Evolutionary conservation across 1,140 invertebrate species (phyloP).

Genomic region (Galleria mellonella): DNA sequence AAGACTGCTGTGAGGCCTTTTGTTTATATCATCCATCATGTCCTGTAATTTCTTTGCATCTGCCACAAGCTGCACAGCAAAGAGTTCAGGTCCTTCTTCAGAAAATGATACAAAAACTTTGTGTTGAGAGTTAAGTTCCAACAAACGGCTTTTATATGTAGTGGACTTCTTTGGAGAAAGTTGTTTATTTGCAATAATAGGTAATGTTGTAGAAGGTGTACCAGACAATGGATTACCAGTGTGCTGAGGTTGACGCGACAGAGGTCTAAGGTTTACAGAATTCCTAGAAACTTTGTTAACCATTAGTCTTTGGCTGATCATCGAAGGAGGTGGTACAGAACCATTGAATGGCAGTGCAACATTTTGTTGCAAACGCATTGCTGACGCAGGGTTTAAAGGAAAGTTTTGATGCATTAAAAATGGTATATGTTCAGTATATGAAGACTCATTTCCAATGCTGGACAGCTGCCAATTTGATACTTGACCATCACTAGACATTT

Average conservation of each 20-base stretch:
- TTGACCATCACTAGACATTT: slow-evolving; percentile 36
- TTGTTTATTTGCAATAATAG: slow-evolving; percentile 25
- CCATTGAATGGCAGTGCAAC: slow-evolving; percentile 46
- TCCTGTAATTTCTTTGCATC: slow-evolving; percentile 74
- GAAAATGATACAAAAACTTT: slow-evolving; percentile 83
- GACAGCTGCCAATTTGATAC: slow-evolving; percentile 34
- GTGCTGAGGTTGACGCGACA: slow-evolving; percentile 49
- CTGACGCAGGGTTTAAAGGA: slow-evolving; percentile 55
- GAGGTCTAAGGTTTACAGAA: slow-evolving; percentile 45
- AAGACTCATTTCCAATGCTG: slow-evolving; percentile 29
- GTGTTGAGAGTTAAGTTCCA: slow-evolving; percentile 77
- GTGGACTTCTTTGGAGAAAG: slow-evolving; percentile 59
- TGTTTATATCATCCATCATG: slow-evolving; percentile 82
- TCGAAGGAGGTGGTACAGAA: slow-evolving; percentile 25
- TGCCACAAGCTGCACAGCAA: slow-evolving; percentile 81
- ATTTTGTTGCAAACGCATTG: slow-evolving; percentile 57
- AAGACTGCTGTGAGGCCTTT: slow-evolving; percentile 74
- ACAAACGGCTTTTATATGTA: slow-evolving; percentile 76
- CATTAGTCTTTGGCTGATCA: slow-evolving; percentile 41
- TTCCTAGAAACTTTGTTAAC: slow-evolving; percentile 49
- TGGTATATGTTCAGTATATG: slow-evolving; percentile 57
- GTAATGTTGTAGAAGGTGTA: slow-evolving; percentile 7
- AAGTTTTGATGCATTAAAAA: slow-evolving; percentile 62
- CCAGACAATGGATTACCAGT: slow-evolving; percentile 10
- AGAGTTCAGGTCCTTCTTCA: slow-evolving; percentile 83